These are phyloP conservation scores for Chelonus formosanus DNA, from an alignment of 2,888 invertebrate species.

Conservation along the genomic window DNA sequence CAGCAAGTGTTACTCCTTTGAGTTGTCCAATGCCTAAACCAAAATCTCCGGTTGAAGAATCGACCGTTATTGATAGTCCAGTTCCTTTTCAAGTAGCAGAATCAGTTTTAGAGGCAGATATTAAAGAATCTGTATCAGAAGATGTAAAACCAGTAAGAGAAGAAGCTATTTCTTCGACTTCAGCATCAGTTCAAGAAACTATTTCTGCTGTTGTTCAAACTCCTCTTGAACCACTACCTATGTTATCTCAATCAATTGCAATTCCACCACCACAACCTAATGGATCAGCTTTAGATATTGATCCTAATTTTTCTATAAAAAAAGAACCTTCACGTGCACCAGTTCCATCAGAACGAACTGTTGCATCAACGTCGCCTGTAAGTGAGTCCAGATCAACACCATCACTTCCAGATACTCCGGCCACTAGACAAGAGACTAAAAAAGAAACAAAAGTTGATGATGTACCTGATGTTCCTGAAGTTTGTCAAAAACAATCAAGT, in stretches of 20 bases:
- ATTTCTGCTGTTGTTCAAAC: constrained; percentile 47
- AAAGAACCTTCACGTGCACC: constrained; percentile 25
- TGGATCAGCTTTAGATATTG: constrained; percentile 32
- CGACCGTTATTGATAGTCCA: constrained; percentile 42
- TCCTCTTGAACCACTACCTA: constrained; percentile 35
- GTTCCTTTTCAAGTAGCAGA: constrained; percentile 62
- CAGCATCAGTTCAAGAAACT: constrained; percentile 52
- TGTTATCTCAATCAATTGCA: constrained; percentile 11
- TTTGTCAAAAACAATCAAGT: no score
- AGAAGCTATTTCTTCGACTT: constrained; percentile 54
- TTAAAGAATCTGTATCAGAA: constrained; percentile 56
- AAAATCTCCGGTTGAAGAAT: constrained; percentile 17
- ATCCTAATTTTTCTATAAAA: constrained; percentile 17
- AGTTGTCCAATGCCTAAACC: background rate
- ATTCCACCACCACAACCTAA: constrained; percentile 24
- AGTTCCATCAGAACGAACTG: background rate
- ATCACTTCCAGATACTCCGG: no score
- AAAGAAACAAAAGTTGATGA: no score
- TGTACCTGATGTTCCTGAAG: no score
- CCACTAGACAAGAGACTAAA: no score
- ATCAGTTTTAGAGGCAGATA: constrained; percentile 58
- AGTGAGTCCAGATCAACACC: no score
- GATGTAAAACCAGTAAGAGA: constrained; percentile 49
- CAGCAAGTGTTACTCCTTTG: background rate
- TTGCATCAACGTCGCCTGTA: background rate